Conservation (phyloP, 2,113 vertebrate genomes). For the Podarcis raffonei region DNA sequence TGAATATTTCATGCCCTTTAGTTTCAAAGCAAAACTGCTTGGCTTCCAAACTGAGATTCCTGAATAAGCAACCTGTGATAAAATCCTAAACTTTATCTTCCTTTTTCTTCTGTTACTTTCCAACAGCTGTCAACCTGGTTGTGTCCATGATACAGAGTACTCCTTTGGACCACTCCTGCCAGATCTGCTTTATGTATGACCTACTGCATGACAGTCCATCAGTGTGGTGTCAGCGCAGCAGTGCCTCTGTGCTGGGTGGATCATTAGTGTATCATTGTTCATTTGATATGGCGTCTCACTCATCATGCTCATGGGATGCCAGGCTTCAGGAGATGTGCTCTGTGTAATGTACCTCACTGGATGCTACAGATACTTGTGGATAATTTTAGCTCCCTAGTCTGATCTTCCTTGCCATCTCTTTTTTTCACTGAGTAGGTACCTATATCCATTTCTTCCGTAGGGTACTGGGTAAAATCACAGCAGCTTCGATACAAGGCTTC, state of each 20-base stretch:
- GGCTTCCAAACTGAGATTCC: not conserved
- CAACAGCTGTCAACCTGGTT: not conserved
- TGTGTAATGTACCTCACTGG: not conserved
- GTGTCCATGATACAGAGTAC: not conserved
- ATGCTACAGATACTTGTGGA: not conserved
- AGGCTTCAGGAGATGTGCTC: accelerated
- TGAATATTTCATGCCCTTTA: not conserved
- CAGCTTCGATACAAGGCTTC: not conserved
- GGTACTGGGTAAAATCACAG: accelerated
- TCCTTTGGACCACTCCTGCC: not conserved
- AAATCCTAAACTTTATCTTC: not conserved
- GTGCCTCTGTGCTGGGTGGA: not conserved
- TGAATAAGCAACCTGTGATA: not conserved
- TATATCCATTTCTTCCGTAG: accelerated
- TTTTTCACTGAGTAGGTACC: not conserved
- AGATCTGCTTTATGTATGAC: not conserved
- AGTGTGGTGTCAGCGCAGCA: not conserved
- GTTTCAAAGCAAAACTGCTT: not conserved
- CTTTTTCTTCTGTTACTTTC: not conserved
- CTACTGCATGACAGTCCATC: accelerated
- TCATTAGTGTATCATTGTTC: not conserved
- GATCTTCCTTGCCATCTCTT: accelerated
- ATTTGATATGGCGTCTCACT: not conserved
- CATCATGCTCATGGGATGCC: not conserved
- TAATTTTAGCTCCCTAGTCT: not conserved